phyloP scores from a whole-genome alignment of 2,888 invertebrate species.

The Pterostichus niger region DNA sequence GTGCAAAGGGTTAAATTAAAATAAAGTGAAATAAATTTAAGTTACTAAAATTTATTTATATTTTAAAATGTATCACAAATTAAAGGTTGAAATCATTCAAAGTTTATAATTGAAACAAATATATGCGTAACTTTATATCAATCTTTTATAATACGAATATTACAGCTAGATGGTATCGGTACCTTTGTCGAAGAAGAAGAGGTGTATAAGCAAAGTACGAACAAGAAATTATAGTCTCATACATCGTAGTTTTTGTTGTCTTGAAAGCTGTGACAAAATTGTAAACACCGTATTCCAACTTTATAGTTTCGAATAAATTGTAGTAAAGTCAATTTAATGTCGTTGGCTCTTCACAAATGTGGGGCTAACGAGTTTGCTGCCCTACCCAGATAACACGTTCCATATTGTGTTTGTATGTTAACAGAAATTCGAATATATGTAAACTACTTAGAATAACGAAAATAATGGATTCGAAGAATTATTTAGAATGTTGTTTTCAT shows the following conservation, averaged over 20 bases:
- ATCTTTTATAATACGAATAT: not conserved
- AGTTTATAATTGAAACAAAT: too few relatives aligned
- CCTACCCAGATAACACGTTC: conserved; percentile 50
- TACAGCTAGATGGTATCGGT: conserved; percentile 18
- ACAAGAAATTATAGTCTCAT: conserved; percentile 51
- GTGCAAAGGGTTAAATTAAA: too few relatives aligned
- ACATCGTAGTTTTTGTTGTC: conserved; percentile 41
- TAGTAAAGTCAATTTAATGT: conserved; percentile 31
- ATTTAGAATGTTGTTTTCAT: conserved; percentile 3
- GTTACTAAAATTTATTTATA: too few relatives aligned
- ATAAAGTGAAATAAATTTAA: too few relatives aligned
- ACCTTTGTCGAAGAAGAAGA: not conserved
- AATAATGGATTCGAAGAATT: not conserved
- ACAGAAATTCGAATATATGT: conserved; percentile 21
- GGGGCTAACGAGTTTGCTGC: conserved; percentile 54
- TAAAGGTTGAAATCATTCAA: too few relatives aligned
- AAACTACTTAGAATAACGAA: too few relatives aligned
- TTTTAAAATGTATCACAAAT: too few relatives aligned
- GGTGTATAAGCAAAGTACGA: conserved; percentile 19
- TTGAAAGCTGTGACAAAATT: conserved; percentile 58
- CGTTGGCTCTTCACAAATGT: conserved; percentile 44
- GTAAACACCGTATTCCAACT: conserved; percentile 51
- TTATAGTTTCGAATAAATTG: conserved; percentile 58
- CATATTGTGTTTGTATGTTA: conserved; percentile 23
- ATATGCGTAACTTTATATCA: not conserved